phyloP scores from a whole-genome alignment of 2,113 vertebrate genomes.

The Climacteris rufus region DNA sequence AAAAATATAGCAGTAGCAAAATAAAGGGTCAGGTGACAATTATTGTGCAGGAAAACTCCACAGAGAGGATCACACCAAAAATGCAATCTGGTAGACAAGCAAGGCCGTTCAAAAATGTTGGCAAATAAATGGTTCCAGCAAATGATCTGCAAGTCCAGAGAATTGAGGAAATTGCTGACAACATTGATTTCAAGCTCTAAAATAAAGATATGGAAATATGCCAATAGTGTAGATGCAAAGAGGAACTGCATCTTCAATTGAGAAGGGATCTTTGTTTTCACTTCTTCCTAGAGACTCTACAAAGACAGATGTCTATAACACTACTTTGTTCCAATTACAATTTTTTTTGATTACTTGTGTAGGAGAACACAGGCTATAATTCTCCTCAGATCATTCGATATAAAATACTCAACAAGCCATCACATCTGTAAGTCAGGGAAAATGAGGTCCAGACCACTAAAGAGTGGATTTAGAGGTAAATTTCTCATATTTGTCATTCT shows the following conservation, averaged over 20 bases:
- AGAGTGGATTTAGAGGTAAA: neutral
- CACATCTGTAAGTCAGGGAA: neutral
- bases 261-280: neutral
- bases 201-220: neutral
- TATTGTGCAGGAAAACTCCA: neutral
- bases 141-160: neutral
- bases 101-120: neutral
- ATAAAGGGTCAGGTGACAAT: neutral
- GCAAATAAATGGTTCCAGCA: neutral
- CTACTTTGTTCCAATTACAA: neutral
- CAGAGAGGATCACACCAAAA: neutral
- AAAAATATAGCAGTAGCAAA: neutral
- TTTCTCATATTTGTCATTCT: neutral
- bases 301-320: neutral
- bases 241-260: neutral
- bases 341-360: neutral
- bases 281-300: neutral
- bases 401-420: neutral
- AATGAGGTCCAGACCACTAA: neutral
- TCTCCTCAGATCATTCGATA: neutral
- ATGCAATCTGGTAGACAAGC: neutral
- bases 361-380: neutral
- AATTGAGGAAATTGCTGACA: neutral
- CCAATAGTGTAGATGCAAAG: neutral
- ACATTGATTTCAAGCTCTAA: neutral